Conservation (phyloP, 2,113 vertebrate species). For the Cochlearius cochlearius region DNA sequence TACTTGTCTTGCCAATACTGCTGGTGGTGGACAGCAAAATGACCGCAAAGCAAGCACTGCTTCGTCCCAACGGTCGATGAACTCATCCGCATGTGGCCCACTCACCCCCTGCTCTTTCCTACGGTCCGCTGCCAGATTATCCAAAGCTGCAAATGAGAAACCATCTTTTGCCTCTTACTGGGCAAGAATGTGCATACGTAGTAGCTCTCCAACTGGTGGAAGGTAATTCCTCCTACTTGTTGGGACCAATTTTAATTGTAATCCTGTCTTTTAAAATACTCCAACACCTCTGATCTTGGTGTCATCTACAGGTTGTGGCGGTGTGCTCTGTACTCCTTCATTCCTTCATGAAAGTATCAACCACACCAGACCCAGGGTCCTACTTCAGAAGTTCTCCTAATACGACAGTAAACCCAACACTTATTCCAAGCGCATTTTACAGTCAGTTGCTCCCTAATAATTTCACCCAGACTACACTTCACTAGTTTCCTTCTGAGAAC, state of each 20-base stretch:
- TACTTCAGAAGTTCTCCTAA: neutral
- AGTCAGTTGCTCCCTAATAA: neutral
- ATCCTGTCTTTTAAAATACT: neutral
- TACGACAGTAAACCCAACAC: neutral
- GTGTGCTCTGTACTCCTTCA: neutral
- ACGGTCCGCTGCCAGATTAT: neutral
- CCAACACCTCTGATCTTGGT: neutral
- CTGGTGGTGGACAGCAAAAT: accelerated
- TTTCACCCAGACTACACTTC: neutral
- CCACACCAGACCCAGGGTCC: neutral
- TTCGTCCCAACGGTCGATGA: accelerated
- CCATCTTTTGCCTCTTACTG: neutral
- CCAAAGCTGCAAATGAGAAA: neutral
- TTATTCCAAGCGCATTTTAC: neutral
- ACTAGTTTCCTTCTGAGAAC: neutral
- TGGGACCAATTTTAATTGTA: neutral
- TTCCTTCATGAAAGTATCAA: accelerated
- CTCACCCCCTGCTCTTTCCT: neutral
- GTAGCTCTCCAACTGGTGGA: neutral
- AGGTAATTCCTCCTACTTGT: neutral
- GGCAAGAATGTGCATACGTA: accelerated
- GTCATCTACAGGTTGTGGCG: neutral
- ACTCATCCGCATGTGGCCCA: too few relatives aligned
- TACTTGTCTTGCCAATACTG: neutral
- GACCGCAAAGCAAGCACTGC: neutral